Conservation (phyloP, 2,113 vertebrate genomes). For the Prionailurus viverrinus region DNA sequence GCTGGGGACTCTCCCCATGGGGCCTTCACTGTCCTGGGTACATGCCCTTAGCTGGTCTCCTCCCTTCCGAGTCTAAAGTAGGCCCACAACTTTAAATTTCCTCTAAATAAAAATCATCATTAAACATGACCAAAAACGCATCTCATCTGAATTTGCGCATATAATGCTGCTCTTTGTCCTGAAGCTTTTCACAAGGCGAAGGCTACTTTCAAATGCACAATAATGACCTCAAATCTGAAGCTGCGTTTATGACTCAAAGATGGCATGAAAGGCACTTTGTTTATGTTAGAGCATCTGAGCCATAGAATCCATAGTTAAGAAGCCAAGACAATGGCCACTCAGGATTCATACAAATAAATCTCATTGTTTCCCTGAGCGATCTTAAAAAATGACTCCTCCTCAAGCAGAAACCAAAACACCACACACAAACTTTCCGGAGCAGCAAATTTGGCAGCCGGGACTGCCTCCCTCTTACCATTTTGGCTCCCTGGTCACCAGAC, state of each 20-base stretch:
- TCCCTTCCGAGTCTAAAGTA: neutral
- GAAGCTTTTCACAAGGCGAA: neutral
- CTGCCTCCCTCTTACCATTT: constrained; percentile 51
- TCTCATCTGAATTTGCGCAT: neutral
- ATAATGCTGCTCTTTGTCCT: neutral
- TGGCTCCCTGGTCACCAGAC: neutral
- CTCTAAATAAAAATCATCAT: neutral
- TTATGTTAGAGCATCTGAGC: rapidly evolving
- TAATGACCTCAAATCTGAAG: neutral
- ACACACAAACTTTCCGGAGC: neutral
- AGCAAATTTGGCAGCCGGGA: rapidly evolving
- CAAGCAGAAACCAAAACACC: neutral
- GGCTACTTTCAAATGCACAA: rapidly evolving
- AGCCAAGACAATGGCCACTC: neutral
- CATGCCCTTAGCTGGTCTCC: neutral
- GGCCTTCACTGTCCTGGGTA: rapidly evolving
- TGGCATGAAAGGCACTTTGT: rapidly evolving
- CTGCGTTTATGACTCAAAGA: rapidly evolving
- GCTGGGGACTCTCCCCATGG: rapidly evolving
- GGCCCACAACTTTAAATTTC: neutral
- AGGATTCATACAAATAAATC: neutral
- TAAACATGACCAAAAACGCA: neutral
- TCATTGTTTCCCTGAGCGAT: neutral
- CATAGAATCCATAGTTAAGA: rapidly evolving
- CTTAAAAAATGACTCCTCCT: neutral